A percentile compares a stretch with the other conserved stretches of the same genome.
These are phyloP conservation scores for Globodera ellingtonae DNA, from an alignment of 1,140 invertebrate species.

Conservation along the genomic window DNA sequence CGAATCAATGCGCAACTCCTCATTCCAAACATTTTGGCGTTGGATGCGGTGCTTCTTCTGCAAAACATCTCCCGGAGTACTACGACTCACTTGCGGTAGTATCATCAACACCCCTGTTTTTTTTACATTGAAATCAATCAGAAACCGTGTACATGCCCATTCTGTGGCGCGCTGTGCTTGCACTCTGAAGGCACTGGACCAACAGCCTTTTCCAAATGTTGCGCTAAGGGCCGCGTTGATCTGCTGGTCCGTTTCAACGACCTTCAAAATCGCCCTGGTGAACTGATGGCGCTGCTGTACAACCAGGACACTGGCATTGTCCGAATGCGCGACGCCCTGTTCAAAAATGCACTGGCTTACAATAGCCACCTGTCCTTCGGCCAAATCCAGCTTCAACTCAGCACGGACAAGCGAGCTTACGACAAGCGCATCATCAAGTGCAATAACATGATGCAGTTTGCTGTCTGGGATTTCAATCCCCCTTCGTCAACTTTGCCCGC, in stretches of 20 bases:
- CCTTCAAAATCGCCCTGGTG: neutral
- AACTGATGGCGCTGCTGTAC: neutral
- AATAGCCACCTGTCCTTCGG: neutral
- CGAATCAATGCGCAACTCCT: neutral
- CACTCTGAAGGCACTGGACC: neutral
- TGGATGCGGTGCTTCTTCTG: neutral
- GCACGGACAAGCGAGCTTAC: neutral
- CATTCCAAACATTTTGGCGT: neutral
- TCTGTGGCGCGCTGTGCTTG: neutral
- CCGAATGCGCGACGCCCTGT: neutral
- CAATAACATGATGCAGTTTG: neutral
- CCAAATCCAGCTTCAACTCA: neutral
- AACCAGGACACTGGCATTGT: neutral
- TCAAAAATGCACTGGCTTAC: neutral
- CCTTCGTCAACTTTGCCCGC: neutral
- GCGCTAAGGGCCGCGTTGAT: neutral
- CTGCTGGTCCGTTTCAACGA: neutral
- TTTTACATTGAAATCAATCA: neutral
- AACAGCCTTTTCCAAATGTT: neutral
- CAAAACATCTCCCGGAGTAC: neutral
- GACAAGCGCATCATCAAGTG: neutral
- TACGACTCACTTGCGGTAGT: conserved; percentile 1
- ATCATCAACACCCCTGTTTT: neutral
- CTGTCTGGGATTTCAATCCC: neutral
- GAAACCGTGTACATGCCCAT: neutral